These are phyloP conservation scores for Anarhynchus alexandrinus DNA, from an alignment of 2,113 vertebrate species.

Conservation along the genomic window DNA sequence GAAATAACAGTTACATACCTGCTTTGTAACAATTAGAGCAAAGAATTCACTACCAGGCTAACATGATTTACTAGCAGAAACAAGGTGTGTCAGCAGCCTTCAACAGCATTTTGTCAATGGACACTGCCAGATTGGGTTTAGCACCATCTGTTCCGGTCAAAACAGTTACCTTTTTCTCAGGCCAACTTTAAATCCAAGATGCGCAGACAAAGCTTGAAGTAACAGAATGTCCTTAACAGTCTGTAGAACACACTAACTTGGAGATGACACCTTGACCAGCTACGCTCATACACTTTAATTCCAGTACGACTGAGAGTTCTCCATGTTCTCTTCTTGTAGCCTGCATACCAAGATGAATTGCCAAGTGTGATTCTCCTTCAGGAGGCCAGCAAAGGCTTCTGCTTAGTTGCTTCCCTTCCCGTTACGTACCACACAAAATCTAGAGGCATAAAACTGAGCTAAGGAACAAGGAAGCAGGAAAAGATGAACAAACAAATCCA, in stretches of 20 bases:
- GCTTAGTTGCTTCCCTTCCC: background rate
- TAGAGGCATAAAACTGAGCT: background rate
- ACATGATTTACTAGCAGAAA: background rate
- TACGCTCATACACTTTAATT: background rate
- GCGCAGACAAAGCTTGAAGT: background rate
- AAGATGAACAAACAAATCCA: background rate
- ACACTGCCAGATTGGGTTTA: background rate
- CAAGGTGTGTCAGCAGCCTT: background rate
- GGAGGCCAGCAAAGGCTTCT: background rate
- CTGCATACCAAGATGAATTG: background rate
- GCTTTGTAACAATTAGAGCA: background rate
- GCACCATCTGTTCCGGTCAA: background rate
- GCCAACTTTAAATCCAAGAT: background rate
- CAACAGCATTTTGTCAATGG: background rate
- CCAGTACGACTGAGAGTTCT: background rate
- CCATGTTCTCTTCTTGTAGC: accelerated
- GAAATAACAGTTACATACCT: background rate
- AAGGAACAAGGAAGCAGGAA: background rate
- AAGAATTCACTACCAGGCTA: background rate
- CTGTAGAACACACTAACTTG: accelerated
- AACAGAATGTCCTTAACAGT: background rate
- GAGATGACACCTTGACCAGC: background rate
- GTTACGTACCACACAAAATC: background rate
- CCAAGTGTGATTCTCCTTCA: background rate
- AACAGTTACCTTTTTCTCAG: background rate